phyloP scores from a whole-genome alignment of 1,140 invertebrate species.

The Tetraneura akinire region DNA sequence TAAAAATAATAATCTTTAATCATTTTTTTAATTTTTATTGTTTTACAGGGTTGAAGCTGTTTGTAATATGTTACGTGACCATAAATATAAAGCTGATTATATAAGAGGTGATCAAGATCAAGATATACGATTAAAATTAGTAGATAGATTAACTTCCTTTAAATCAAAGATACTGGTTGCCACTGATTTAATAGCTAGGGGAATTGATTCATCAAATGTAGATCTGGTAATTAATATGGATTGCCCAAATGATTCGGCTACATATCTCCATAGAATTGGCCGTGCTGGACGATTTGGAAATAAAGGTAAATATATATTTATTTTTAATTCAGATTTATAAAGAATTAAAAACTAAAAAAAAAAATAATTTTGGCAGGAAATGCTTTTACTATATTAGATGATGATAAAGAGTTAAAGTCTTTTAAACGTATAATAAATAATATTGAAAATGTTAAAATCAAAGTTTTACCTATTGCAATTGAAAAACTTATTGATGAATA shows the following conservation, averaged over 20 bases:
- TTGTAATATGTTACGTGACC: conserved; percentile 68
- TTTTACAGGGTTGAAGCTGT: conserved; percentile 68
- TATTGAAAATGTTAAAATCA: conserved; percentile 36
- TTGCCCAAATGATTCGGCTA: conserved; percentile 76
- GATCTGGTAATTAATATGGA: conserved; percentile 94
- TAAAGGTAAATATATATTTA: conserved; percentile 62
- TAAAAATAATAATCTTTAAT: not conserved
- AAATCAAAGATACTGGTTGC: conserved; percentile 78
- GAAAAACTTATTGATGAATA: conserved; percentile 39
- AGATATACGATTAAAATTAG: conserved; percentile 71
- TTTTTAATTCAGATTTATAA: not conserved
- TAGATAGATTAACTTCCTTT: conserved; percentile 68
- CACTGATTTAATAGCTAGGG: conserved; percentile 85
- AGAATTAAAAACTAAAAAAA: not conserved
- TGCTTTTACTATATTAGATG: conserved; percentile 46
- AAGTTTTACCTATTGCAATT: conserved; percentile 36
- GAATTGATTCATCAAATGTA: conserved; percentile 90
- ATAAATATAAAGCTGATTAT: conserved; percentile 72
- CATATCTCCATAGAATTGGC: conserved; percentile 94
- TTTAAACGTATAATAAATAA: conserved; percentile 44
- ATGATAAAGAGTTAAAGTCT: conserved; percentile 42
- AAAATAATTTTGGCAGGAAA: conserved; percentile 13
- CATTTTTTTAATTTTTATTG: conserved; percentile 10
- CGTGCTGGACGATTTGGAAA: conserved; percentile 88
- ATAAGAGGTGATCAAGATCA: conserved; percentile 80